These are phyloP conservation scores for Phortica okadai DNA, from an alignment of 2,888 invertebrate species.

Conservation along the genomic window DNA sequence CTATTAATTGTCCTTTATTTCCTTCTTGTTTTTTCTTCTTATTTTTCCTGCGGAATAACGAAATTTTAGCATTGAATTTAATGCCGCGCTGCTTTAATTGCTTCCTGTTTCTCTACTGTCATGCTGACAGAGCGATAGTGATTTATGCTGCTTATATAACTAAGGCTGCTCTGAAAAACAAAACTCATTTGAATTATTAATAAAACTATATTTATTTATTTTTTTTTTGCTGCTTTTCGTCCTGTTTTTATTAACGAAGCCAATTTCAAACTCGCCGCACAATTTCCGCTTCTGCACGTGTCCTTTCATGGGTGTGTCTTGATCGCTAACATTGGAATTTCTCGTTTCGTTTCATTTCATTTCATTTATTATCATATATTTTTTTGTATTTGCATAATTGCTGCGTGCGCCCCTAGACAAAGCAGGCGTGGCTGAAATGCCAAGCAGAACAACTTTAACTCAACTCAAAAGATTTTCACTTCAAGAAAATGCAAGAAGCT, in stretches of 20 bases:
- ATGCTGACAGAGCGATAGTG: too few relatives aligned
- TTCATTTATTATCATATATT: background rate
- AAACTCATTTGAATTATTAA: background rate
- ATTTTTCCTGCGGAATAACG: conserved; percentile 50
- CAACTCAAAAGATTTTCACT: background rate
- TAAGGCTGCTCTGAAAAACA: background rate
- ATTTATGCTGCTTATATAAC: background rate
- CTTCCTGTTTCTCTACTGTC: conserved; percentile 41
- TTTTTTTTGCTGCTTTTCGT: background rate
- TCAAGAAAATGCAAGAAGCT: background rate
- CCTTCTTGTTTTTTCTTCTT: background rate
- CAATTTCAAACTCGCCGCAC: conserved; percentile 2
- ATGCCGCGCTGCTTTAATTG: conserved; percentile 45
- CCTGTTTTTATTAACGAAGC: background rate
- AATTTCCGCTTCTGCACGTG: conserved; percentile 26
- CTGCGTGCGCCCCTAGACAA: background rate
- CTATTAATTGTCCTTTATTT: conserved; percentile 7
- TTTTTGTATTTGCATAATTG: background rate
- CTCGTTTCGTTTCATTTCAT: background rate
- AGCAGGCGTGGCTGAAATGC: background rate
- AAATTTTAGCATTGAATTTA: conserved; percentile 56
- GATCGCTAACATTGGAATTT: background rate
- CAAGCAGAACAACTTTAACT: conserved; percentile 1
- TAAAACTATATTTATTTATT: background rate
- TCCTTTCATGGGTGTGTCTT: conserved; percentile 13